Evolutionary conservation across 2,113 vertebrate species (phyloP).

Genomic region (Hyperopisus bebe): DNA sequence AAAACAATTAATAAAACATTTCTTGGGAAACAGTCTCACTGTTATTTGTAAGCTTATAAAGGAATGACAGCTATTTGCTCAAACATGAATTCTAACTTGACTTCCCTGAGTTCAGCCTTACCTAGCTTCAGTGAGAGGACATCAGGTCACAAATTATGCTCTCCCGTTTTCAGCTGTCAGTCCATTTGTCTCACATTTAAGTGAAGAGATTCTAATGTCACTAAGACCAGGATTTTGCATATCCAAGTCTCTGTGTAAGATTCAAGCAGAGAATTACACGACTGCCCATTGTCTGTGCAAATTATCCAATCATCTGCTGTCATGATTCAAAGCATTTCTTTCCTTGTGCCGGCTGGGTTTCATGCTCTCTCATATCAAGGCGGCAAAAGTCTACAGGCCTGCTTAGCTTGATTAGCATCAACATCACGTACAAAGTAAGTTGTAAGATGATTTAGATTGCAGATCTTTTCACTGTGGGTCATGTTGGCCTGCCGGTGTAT

Average conservation of each 20-base stretch:
- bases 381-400: neutral
- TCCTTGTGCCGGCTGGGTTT: neutral
- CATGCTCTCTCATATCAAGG: neutral
- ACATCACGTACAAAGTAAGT: neutral
- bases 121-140: neutral
- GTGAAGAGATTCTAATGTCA: neutral
- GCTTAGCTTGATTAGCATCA: constrained; percentile 2
- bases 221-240: neutral
- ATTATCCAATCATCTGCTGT: neutral
- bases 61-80: neutral
- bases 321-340: neutral
- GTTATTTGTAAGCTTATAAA: neutral
- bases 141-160: neutral
- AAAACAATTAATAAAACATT: neutral
- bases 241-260: neutral
- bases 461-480: constrained; percentile 13
- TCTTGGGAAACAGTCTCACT: neutral
- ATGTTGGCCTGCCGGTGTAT: neutral
- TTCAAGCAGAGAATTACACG: neutral
- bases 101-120: neutral
- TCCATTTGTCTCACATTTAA: neutral
- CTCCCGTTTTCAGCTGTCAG: neutral
- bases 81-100: neutral
- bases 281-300: neutral
- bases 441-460: constrained; percentile 12